Conservation (phyloP, 2,888 invertebrate genomes). For the Zootermopsis nevadensis region DNA sequence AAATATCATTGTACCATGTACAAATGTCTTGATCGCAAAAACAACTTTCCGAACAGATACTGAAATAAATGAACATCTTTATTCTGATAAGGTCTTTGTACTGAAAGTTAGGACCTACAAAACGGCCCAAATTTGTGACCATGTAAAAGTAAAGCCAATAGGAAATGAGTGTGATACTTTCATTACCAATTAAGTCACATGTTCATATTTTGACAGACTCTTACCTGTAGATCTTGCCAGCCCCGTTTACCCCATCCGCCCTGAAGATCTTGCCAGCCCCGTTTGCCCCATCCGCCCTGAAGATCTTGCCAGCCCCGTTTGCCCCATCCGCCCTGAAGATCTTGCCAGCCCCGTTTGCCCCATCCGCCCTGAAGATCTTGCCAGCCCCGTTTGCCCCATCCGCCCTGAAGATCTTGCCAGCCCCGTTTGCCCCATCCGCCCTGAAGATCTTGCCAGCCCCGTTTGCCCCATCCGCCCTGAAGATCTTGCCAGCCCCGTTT, state of each 20-base stretch:
- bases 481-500: slow-evolving; percentile 72
- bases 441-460: slow-evolving; percentile 48
- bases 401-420: slow-evolving; percentile 68
- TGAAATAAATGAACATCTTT: too few relatives aligned
- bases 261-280: slow-evolving; percentile 70
- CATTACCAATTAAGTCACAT: too few relatives aligned
- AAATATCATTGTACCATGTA: too few relatives aligned
- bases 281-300: slow-evolving; percentile 65
- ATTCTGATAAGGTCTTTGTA: too few relatives aligned
- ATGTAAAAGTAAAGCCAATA: too few relatives aligned
- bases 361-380: slow-evolving; percentile 66
- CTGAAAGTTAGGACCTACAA: too few relatives aligned
- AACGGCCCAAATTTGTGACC: too few relatives aligned
- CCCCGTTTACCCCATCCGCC: slow-evolving; percentile 64
- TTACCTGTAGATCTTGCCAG: slow-evolving; percentile 68
- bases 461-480: slow-evolving; percentile 64
- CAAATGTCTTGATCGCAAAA: too few relatives aligned
- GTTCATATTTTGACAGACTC: too few relatives aligned
- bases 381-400: slow-evolving; percentile 67
- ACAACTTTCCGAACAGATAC: too few relatives aligned
- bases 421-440: slow-evolving; percentile 68
- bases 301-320: slow-evolving; percentile 54
- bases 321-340: slow-evolving; percentile 65
- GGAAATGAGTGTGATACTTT: too few relatives aligned
- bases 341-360: slow-evolving; percentile 73